A percentile compares a stretch with the other conserved stretches of the same genome.
Evolutionary conservation across 2,888 invertebrate species (phyloP).

Genomic region (Corythucha ciliata): DNA sequence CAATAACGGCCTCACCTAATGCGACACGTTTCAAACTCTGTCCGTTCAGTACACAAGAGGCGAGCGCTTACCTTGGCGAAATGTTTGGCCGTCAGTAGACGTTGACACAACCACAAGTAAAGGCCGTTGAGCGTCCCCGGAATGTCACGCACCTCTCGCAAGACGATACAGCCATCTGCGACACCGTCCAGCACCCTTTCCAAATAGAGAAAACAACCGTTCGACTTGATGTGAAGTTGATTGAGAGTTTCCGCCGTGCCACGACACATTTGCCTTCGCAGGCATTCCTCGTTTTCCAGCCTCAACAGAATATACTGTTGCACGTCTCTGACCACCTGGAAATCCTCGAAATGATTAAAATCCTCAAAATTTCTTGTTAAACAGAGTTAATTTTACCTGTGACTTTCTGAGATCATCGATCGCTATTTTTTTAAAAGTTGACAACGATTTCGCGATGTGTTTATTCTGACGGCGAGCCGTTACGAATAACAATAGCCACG

Average conservation of each 20-base stretch:
- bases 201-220: conserved; percentile 80
- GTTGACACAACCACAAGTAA: conserved; percentile 89
- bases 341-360: conserved; percentile 5
- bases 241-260: conserved; percentile 92
- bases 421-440: conserved; percentile 82
- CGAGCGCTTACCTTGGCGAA: conserved; percentile 60
- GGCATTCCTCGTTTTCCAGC: conserved; percentile 77
- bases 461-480: conserved; percentile 80
- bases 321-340: conserved; percentile 83
- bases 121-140: conserved; percentile 92
- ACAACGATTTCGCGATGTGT: conserved; percentile 65
- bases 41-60: neutral
- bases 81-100: conserved; percentile 79
- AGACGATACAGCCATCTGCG: conserved; percentile 82
- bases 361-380: too few relatives aligned
- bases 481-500: conserved; percentile 84
- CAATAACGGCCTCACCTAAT: conserved; percentile 60
- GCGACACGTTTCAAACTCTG: conserved; percentile 7
- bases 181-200: conserved; percentile 86
- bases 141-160: conserved; percentile 84
- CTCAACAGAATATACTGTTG: conserved; percentile 89
- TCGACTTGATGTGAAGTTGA: conserved; percentile 90
- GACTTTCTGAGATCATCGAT: conserved; percentile 82
- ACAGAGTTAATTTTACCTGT: too few relatives aligned
- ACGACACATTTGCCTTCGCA: conserved; percentile 77